A percentile compares a stretch with the other conserved stretches of the same genome.
Conservation (phyloP, 2,888 invertebrate genomes). For the Watsonalla cultraria region DNA sequence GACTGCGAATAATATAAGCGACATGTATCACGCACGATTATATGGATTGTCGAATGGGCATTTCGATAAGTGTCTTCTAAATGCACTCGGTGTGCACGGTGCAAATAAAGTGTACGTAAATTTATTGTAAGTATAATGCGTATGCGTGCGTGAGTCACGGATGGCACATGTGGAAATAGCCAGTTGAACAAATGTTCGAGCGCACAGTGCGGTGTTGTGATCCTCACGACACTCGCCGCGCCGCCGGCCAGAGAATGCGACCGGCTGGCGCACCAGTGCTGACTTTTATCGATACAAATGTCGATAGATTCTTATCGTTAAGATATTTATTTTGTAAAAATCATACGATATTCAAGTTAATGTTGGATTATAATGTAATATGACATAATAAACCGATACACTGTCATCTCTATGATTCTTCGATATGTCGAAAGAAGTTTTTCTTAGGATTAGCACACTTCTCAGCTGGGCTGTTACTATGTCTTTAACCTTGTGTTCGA, state of each 20-base stretch:
- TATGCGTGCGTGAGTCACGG: conserved; percentile 71
- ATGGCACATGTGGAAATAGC: conserved; percentile 71
- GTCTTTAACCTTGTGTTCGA: background rate
- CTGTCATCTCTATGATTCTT: no score
- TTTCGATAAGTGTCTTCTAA: conserved; percentile 44
- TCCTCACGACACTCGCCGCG: conserved; percentile 49
- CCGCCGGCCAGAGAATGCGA: conserved; percentile 68
- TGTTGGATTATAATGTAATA: no score
- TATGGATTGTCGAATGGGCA: conserved; percentile 51
- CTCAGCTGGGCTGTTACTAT: no score
- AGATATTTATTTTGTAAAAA: background rate
- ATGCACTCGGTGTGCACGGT: conserved; percentile 35
- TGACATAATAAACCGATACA: no score
- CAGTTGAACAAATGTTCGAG: conserved; percentile 64
- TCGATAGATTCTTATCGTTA: background rate
- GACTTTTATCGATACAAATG: conserved; percentile 18
- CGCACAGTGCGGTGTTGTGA: conserved; percentile 42
- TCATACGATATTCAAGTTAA: no score
- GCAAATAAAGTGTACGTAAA: conserved; percentile 53
- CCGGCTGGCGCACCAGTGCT: conserved; percentile 71
- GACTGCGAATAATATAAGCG: conserved; percentile 26
- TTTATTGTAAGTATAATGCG: conserved; percentile 44
- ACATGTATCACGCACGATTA: conserved; percentile 33
- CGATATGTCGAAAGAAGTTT: conserved; percentile 10
- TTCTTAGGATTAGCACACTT: no score